These are phyloP conservation scores for Drosophila bipectinata DNA, from an alignment of 1,140 invertebrate species.

Conservation along the genomic window DNA sequence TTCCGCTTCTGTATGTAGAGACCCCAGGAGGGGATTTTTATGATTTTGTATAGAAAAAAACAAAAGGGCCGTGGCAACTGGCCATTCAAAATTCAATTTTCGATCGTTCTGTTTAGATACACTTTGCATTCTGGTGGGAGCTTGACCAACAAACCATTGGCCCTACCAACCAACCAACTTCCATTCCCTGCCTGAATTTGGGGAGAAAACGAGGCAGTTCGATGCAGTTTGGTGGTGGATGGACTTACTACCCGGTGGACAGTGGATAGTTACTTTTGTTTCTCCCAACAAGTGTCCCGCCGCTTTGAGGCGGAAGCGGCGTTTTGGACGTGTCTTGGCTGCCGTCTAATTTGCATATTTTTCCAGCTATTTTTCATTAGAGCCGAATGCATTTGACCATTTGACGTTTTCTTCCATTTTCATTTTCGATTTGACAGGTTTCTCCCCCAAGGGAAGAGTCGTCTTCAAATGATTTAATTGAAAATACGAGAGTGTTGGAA, in stretches of 20 bases:
- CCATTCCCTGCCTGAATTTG: constrained; percentile 60
- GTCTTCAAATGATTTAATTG: constrained; percentile 61
- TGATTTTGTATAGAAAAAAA: constrained; percentile 17
- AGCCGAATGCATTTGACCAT: constrained; percentile 31
- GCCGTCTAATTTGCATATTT: constrained; percentile 72
- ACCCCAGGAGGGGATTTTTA: constrained; percentile 29
- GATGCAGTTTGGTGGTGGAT: constrained; percentile 34
- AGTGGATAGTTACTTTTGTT: constrained; percentile 41
- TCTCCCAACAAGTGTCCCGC: constrained; percentile 66
- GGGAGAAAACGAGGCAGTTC: constrained; percentile 49
- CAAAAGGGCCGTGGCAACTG: constrained; percentile 41
- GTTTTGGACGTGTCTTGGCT: constrained; percentile 71
- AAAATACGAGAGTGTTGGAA: constrained; percentile 49
- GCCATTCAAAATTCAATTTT: constrained; percentile 55
- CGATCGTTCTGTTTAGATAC: constrained; percentile 52
- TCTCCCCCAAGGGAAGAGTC: constrained; percentile 24
- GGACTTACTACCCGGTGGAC: constrained; percentile 2
- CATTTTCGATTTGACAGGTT: constrained; percentile 55
- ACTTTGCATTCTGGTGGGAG: constrained; percentile 62
- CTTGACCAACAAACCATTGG: constrained; percentile 40
- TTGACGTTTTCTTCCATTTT: constrained; percentile 41
- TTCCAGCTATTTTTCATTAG: constrained; percentile 49
- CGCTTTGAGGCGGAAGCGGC: constrained; percentile 62
- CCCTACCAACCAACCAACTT: constrained; percentile 10
- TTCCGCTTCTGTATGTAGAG: constrained; percentile 59